Percentiles rank a stretch among this genome's conserved stretches.
Conservation (phyloP, 2,888 invertebrate genomes). For the Drosophila pseudotalamancana region DNA sequence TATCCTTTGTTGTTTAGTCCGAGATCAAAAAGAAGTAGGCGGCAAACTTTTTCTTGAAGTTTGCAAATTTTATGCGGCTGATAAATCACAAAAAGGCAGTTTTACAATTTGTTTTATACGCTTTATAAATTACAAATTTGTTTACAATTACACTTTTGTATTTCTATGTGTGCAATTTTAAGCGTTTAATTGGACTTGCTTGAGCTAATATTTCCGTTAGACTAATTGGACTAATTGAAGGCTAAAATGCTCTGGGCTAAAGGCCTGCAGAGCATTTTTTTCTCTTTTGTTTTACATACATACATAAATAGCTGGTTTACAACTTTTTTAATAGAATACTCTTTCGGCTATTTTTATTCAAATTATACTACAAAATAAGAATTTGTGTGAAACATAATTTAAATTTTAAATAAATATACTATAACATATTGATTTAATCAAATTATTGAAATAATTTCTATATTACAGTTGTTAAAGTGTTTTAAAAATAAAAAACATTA, state of each 20-base stretch:
- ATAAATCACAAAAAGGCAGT: slow-evolving; percentile 16
- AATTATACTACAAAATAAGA: no score
- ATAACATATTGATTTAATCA: no score
- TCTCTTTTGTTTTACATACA: background rate
- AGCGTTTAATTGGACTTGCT: background rate
- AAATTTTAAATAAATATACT: no score
- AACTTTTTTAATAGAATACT: background rate
- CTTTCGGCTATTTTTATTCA: no score
- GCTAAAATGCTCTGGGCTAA: background rate
- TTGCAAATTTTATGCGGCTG: slow-evolving; percentile 18
- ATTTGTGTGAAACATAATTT: no score
- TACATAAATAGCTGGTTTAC: background rate
- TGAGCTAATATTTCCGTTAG: background rate
- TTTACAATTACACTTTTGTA: background rate
- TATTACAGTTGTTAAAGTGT: no score
- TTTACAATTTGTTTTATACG: background rate
- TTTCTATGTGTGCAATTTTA: background rate
- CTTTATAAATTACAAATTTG: background rate
- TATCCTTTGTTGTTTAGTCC: slow-evolving; percentile 7
- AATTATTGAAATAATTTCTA: no score
- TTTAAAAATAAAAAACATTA: no score
- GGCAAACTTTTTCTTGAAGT: slow-evolving; percentile 18
- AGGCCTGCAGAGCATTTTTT: background rate
- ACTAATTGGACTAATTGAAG: background rate
- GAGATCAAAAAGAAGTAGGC: slow-evolving; percentile 29